Conservation (phyloP, 2,113 vertebrate species). For the Oreochromis niloticus region DNA sequence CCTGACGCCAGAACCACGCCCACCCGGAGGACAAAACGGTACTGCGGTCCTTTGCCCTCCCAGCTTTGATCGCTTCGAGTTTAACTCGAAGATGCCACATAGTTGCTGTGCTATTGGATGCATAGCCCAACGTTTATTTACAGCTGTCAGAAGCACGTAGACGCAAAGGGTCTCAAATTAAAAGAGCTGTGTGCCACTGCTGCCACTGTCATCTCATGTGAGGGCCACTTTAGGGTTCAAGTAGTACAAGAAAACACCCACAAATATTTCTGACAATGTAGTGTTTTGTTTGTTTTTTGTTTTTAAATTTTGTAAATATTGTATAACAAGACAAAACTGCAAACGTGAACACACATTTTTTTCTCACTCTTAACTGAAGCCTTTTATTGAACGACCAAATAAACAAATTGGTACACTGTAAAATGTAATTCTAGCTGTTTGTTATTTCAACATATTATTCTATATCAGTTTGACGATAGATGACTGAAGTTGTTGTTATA, state of each 20-base stretch:
- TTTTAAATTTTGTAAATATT: background rate
- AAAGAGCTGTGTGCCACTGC: background rate
- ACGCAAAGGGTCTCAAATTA: background rate
- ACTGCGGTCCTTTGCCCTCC: background rate
- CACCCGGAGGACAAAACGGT: background rate
- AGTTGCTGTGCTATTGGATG: background rate
- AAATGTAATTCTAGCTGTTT: too few relatives aligned
- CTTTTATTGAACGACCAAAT: background rate
- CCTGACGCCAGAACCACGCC: background rate
- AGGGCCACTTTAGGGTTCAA: background rate
- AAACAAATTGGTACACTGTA: background rate
- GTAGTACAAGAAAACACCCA: background rate
- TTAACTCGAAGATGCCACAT: background rate
- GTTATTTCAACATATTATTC: too few relatives aligned
- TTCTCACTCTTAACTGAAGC: background rate
- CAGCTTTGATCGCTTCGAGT: background rate
- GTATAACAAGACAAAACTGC: background rate
- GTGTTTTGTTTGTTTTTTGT: background rate
- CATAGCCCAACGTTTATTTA: background rate
- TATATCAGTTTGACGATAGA: too few relatives aligned
- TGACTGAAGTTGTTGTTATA: too few relatives aligned
- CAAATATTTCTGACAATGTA: background rate
- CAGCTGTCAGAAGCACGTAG: background rate
- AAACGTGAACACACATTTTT: background rate
- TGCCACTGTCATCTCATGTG: background rate